Percentiles rank a stretch among this genome's conserved stretches.
Conservation (phyloP, 1,140 invertebrate genomes). For the Drosophila rhopaloa region DNA sequence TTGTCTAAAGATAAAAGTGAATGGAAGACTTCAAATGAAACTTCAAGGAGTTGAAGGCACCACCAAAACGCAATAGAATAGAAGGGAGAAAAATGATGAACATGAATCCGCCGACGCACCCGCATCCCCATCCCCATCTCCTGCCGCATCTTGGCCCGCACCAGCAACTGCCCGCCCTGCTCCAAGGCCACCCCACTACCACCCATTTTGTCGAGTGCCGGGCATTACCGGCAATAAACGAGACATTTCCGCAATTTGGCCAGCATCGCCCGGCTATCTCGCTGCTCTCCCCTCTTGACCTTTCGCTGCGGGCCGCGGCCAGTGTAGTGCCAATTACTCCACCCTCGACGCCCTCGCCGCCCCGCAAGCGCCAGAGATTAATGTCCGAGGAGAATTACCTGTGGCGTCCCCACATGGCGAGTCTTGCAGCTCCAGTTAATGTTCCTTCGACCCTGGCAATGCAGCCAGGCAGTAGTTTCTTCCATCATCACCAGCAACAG, state of each 20-base stretch:
- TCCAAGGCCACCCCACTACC: slow-evolving; percentile 24
- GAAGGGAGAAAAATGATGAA: slow-evolving; percentile 51
- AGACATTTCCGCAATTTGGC: slow-evolving; percentile 83
- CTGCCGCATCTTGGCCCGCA: slow-evolving; percentile 22
- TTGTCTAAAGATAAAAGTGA: neutral
- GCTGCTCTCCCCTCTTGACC: slow-evolving; percentile 86
- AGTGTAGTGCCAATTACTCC: slow-evolving; percentile 86
- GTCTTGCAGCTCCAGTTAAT: slow-evolving; percentile 63
- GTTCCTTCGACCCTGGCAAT: slow-evolving; percentile 12
- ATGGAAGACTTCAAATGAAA: slow-evolving; percentile 16
- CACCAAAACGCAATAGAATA: slow-evolving; percentile 12
- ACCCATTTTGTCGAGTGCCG: slow-evolving; percentile 71
- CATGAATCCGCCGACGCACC: slow-evolving; percentile 42
- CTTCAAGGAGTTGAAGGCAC: neutral
- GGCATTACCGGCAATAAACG: slow-evolving; percentile 79
- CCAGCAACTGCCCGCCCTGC: slow-evolving; percentile 11
- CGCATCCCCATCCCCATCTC: slow-evolving; percentile 9
- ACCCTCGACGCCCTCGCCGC: slow-evolving; percentile 87
- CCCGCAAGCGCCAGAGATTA: slow-evolving; percentile 85
- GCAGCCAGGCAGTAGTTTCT: slow-evolving; percentile 39
- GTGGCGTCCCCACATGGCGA: slow-evolving; percentile 84
- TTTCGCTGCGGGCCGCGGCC: slow-evolving; percentile 85
- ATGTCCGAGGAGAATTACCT: slow-evolving; percentile 84
- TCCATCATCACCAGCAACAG: slow-evolving; percentile 27
- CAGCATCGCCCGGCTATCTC: slow-evolving; percentile 63